Evolutionary conservation across 2,888 invertebrate genomes (phyloP).

Genomic region (Chymomyza caudatula): DNA sequence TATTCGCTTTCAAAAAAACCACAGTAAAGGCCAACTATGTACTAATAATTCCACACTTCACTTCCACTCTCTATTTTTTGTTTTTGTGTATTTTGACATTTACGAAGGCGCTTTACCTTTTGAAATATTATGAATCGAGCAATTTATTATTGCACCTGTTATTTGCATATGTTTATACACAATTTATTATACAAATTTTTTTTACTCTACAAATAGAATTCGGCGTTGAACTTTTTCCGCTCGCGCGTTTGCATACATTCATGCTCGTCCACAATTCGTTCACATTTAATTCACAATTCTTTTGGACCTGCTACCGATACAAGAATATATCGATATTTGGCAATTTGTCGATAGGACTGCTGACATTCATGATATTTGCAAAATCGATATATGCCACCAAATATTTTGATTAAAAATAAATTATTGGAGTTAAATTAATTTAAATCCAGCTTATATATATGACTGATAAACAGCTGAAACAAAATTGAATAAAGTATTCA

Average conservation of each 20-base stretch:
- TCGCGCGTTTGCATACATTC: constrained; percentile 30
- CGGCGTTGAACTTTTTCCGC: constrained; percentile 44
- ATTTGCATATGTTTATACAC: constrained; percentile 32
- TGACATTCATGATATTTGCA: not conserved
- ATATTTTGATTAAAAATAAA: no score
- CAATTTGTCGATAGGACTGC: not conserved
- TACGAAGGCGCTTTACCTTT: constrained; percentile 34
- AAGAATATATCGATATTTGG: not conserved
- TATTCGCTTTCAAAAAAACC: constrained; percentile 37
- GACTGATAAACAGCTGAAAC: no score
- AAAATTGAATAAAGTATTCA: no score
- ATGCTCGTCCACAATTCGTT: not conserved
- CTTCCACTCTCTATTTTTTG: constrained; percentile 11
- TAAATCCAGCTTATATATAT: no score
- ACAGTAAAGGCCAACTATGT: constrained; percentile 1
- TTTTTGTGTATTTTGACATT: constrained; percentile 9
- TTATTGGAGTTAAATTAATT: no score
- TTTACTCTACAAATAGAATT: constrained; percentile 30
- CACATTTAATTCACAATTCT: not conserved
- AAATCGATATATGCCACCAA: not conserved
- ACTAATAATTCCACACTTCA: constrained; percentile 38
- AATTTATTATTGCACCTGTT: constrained; percentile 35
- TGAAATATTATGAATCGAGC: constrained; percentile 40
- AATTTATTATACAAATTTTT: constrained; percentile 37
- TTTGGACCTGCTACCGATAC: not conserved